Percentiles rank a stretch among this genome's conserved stretches.
phyloP scores from a whole-genome alignment of 2,113 vertebrate species.

The Lamprologus callipterus region DNA sequence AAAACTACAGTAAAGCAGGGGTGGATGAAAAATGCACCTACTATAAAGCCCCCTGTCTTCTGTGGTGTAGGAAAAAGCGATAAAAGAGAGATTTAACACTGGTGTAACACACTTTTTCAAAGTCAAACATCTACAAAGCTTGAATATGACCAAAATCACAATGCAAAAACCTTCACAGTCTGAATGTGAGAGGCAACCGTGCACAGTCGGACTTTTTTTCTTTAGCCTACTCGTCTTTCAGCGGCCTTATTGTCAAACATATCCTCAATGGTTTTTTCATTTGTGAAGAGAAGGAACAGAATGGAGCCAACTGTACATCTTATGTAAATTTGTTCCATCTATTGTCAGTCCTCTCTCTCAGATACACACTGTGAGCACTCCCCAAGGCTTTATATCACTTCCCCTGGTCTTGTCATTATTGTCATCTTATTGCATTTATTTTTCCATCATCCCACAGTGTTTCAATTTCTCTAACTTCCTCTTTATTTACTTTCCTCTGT shows the following conservation, averaged over 20 bases:
- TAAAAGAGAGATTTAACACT: background rate
- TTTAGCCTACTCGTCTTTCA: background rate
- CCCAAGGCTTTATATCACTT: background rate
- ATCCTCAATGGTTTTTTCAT: background rate
- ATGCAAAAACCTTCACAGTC: background rate
- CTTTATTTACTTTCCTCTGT: background rate
- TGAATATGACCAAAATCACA: background rate
- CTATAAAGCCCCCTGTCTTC: background rate
- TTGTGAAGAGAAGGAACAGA: background rate
- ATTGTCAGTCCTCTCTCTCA: background rate
- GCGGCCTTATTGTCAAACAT: background rate
- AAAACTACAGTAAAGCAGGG: constrained; percentile 3
- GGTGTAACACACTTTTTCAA: background rate
- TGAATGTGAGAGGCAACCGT: background rate
- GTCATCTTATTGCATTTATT: background rate
- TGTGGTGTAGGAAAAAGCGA: background rate
- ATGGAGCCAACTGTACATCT: background rate
- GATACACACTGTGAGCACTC: background rate
- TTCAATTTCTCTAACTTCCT: background rate
- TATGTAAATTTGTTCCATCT: background rate
- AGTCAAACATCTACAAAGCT: background rate
- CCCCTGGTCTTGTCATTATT: background rate
- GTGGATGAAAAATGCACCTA: background rate
- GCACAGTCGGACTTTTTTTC: background rate
- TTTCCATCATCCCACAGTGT: background rate